These are phyloP conservation scores for Zingel zingel DNA, from an alignment of 2,113 vertebrate species.

Conservation along the genomic window DNA sequence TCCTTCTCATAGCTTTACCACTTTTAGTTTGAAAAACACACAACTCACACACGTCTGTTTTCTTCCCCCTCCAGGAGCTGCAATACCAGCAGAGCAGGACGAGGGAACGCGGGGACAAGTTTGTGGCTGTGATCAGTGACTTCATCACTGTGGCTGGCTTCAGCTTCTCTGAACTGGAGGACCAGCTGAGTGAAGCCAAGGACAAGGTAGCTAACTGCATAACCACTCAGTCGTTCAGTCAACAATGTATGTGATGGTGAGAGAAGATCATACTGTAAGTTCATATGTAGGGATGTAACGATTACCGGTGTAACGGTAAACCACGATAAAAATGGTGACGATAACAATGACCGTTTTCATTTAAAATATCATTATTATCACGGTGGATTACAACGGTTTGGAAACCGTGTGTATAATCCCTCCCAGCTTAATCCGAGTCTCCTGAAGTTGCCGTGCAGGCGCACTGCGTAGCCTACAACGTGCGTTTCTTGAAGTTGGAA, in stretches of 20 bases:
- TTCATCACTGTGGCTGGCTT: slow-evolving; percentile 98
- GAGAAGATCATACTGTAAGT: background rate
- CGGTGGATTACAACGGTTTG: too few relatives aligned
- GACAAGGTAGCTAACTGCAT: slow-evolving; percentile 87
- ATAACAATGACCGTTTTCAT: too few relatives aligned
- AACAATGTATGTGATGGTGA: background rate
- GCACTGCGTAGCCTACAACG: too few relatives aligned
- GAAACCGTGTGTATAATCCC: too few relatives aligned
- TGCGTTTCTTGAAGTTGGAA: too few relatives aligned
- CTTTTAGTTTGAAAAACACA: too few relatives aligned
- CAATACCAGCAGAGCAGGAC: slow-evolving; percentile 91
- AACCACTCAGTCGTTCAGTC: background rate
- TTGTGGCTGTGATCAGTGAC: slow-evolving; percentile 95
- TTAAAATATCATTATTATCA: too few relatives aligned
- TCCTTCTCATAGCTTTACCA: background rate
- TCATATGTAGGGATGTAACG: background rate
- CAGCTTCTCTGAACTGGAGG: slow-evolving; percentile 97
- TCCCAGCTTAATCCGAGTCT: too few relatives aligned
- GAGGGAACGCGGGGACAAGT: slow-evolving; percentile 90
- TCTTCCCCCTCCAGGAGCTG: slow-evolving; percentile 88
- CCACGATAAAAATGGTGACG: too few relatives aligned
- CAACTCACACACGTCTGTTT: slow-evolving; percentile 22
- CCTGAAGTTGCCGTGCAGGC: too few relatives aligned
- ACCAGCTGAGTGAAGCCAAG: slow-evolving; percentile 92
- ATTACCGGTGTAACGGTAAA: too few relatives aligned